Percentiles rank a stretch among this genome's conserved stretches.
These are phyloP conservation scores for Pseudomugil gertrudae DNA, from an alignment of 2,797 vertebrate genomes.

Conservation along the genomic window DNA sequence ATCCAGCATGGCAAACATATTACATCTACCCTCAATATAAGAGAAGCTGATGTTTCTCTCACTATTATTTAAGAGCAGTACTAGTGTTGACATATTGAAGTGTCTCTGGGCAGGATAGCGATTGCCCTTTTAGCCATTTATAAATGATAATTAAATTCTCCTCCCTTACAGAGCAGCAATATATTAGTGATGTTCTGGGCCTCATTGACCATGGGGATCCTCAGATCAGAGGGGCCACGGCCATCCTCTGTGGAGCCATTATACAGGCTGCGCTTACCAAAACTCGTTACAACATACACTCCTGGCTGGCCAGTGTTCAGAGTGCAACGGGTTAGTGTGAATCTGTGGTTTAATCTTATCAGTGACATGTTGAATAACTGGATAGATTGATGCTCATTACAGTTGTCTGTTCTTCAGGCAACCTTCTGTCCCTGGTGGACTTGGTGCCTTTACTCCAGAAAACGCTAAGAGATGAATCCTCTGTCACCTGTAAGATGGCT, in stretches of 20 bases:
- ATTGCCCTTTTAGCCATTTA: too few relatives aligned
- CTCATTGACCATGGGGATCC: conserved; percentile 93
- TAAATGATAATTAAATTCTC: not conserved
- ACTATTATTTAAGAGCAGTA: not conserved
- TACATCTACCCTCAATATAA: not conserved
- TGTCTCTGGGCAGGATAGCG: not conserved
- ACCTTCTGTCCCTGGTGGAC: conserved; percentile 87
- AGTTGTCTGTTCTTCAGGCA: conserved; percentile 78
- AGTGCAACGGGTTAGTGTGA: conserved; percentile 76
- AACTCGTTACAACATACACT: conserved; percentile 89
- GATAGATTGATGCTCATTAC: not conserved
- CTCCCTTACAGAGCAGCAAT: conserved; percentile 88
- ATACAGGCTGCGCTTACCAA: conserved; percentile 89
- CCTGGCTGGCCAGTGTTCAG: conserved; percentile 87
- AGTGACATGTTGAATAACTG: not conserved
- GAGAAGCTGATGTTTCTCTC: not conserved
- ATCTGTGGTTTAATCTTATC: not conserved
- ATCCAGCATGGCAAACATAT: too few relatives aligned
- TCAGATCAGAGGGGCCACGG: conserved; percentile 94
- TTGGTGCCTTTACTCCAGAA: conserved; percentile 91
- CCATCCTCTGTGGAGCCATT: conserved; percentile 92
- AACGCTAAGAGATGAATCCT: conserved; percentile 92
- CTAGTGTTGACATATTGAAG: not conserved
- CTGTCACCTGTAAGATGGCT: conserved; percentile 95
- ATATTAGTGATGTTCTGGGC: conserved; percentile 89